Conservation (phyloP, 2,113 vertebrate species). For the Sphaerodactylus townsendi region DNA sequence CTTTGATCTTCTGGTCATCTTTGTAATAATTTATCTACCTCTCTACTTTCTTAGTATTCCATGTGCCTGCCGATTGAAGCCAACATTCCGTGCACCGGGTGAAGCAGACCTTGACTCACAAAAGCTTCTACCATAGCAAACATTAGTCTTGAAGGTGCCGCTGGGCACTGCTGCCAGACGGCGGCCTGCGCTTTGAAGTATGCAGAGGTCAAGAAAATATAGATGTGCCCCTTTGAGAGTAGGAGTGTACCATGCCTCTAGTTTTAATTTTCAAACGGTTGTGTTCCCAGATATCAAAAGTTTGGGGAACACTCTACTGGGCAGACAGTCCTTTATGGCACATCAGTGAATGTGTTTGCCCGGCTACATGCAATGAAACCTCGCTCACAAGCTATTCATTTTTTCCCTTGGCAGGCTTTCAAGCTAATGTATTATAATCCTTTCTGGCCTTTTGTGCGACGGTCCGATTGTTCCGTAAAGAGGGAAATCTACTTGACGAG, state of each 20-base stretch:
- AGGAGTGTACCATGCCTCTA: neutral
- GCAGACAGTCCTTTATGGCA: neutral
- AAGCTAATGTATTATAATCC: conserved; percentile 2
- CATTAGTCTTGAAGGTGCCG: too few relatives aligned
- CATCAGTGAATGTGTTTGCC: neutral
- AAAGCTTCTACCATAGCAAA: too few relatives aligned
- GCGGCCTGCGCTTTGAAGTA: neutral
- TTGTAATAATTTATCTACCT: too few relatives aligned
- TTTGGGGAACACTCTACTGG: neutral
- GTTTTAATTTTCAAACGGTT: neutral
- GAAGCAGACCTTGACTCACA: too few relatives aligned
- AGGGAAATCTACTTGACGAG: neutral
- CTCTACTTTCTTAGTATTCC: too few relatives aligned
- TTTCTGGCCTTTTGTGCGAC: neutral
- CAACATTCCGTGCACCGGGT: too few relatives aligned
- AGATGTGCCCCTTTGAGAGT: neutral
- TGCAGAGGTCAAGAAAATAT: neutral
- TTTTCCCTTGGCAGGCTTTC: neutral
- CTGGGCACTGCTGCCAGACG: too few relatives aligned
- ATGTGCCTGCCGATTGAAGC: too few relatives aligned
- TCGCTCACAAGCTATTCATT: neutral
- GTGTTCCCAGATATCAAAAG: neutral
- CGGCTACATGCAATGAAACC: neutral
- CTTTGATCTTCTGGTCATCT: too few relatives aligned
- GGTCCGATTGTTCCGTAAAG: neutral